phyloP scores from a whole-genome alignment of 2,888 invertebrate species.

The Heliconius erato region DNA sequence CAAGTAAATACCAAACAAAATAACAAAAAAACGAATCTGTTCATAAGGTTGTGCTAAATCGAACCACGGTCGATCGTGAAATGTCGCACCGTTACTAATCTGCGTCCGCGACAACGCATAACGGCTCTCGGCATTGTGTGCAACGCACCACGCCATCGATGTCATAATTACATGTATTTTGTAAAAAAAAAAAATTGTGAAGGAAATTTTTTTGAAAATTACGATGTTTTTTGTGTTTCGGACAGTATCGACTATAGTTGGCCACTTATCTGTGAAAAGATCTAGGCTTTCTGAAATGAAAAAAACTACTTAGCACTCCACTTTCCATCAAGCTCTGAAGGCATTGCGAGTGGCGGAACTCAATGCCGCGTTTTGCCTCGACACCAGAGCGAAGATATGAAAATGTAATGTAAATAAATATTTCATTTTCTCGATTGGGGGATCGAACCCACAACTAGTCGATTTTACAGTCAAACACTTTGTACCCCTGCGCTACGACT shows the following conservation, averaged over 20 bases:
- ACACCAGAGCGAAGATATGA: too few relatives aligned
- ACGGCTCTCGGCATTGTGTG: conserved; percentile 60
- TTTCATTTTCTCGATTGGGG: too few relatives aligned
- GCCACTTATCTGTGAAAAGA: neutral
- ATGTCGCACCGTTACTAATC: conserved; percentile 72
- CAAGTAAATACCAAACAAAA: neutral
- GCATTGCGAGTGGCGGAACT: too few relatives aligned
- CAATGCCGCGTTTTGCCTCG: too few relatives aligned
- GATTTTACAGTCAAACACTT: too few relatives aligned
- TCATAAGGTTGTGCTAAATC: conserved; percentile 39
- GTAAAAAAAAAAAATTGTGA: conserved; percentile 25
- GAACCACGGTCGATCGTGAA: conserved; percentile 62
- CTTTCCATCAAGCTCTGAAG: too few relatives aligned
- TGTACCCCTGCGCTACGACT: too few relatives aligned
- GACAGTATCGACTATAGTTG: neutral
- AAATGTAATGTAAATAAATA: too few relatives aligned
- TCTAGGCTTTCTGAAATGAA: neutral
- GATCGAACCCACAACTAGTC: too few relatives aligned
- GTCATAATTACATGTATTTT: conserved; percentile 42
- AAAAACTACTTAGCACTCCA: neutral
- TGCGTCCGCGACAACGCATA: conserved; percentile 62
- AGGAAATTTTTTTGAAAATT: neutral
- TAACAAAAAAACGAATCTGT: neutral
- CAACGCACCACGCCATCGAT: conserved; percentile 56
- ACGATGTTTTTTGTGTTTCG: neutral